These are phyloP conservation scores for Echiichthys vipera DNA, from an alignment of 2,797 vertebrate genomes.

Conservation along the genomic window DNA sequence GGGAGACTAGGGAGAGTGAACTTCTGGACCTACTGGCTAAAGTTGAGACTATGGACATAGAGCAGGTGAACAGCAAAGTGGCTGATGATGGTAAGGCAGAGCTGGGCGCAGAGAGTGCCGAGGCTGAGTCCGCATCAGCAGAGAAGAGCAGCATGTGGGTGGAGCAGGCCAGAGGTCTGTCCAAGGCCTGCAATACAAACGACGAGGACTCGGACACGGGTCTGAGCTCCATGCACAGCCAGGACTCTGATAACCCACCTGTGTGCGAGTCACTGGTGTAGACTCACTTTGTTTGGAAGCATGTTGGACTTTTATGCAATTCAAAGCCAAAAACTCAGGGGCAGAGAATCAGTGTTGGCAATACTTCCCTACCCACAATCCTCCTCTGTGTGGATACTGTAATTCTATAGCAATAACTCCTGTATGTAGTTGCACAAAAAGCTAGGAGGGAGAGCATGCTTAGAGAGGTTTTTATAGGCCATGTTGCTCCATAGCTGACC, in stretches of 20 bases:
- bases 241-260: conserved; percentile 93
- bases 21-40: conserved; percentile 88
- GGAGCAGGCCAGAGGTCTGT: conserved; percentile 84
- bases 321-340: conserved; percentile 68
- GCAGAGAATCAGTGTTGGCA: conserved; percentile 62
- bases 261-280: conserved; percentile 96
- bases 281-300: conserved; percentile 21
- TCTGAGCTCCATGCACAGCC: conserved; percentile 98
- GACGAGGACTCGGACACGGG: conserved; percentile 99
- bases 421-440: conserved; percentile 66
- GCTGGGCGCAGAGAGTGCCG: background rate
- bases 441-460: conserved; percentile 44
- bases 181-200: conserved; percentile 86
- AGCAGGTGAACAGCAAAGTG: conserved; percentile 36
- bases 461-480: conserved; percentile 9
- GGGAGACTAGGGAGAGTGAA: conserved; percentile 89
- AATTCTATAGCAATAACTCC: conserved; percentile 66
- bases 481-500: conserved; percentile 40
- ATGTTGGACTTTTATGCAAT: conserved; percentile 47
- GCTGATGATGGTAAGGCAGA: conserved; percentile 32
- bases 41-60: conserved; percentile 84
- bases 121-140: conserved; percentile 33
- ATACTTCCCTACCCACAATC: conserved; percentile 48
- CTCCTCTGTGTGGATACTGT: conserved; percentile 52
- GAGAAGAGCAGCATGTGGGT: conserved; percentile 84